phyloP scores from a whole-genome alignment of 2,113 vertebrate species.

The Manacus vitellinus region DNA sequence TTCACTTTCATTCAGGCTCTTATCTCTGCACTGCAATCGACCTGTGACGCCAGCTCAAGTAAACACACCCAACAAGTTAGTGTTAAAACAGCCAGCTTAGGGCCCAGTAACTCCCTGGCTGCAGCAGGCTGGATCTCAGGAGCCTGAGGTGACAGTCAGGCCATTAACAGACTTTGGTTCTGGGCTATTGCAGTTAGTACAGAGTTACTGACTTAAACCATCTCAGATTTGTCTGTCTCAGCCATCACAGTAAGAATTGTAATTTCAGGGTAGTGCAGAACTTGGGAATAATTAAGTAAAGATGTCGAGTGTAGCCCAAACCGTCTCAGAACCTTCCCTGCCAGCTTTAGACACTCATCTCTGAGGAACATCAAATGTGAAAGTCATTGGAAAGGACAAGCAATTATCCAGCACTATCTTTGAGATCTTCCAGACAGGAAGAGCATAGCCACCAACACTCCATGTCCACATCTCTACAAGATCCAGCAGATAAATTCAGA shows the following conservation, averaged over 20 bases:
- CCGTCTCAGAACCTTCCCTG: background rate
- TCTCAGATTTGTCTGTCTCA: background rate
- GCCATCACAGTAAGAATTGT: background rate
- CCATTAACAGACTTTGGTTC: background rate
- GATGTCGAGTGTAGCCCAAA: background rate
- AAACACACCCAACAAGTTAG: background rate
- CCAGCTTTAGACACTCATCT: background rate
- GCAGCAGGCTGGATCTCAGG: background rate
- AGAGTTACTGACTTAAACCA: background rate
- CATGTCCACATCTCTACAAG: background rate
- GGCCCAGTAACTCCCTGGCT: background rate
- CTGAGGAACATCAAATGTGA: background rate
- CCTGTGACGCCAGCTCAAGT: background rate
- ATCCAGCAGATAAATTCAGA: background rate
- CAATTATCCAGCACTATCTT: background rate
- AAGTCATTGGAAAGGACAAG: background rate
- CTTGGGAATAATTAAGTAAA: background rate
- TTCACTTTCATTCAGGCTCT: constrained; percentile 57
- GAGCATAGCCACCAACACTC: background rate
- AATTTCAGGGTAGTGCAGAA: background rate
- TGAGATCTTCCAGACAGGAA: constrained; percentile 29
- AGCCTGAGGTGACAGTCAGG: background rate
- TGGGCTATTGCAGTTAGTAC: background rate
- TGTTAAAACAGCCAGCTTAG: background rate
- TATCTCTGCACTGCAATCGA: constrained; percentile 30